phyloP scores from a whole-genome alignment of 2,888 invertebrate genomes.

The Acronicta aceris region DNA sequence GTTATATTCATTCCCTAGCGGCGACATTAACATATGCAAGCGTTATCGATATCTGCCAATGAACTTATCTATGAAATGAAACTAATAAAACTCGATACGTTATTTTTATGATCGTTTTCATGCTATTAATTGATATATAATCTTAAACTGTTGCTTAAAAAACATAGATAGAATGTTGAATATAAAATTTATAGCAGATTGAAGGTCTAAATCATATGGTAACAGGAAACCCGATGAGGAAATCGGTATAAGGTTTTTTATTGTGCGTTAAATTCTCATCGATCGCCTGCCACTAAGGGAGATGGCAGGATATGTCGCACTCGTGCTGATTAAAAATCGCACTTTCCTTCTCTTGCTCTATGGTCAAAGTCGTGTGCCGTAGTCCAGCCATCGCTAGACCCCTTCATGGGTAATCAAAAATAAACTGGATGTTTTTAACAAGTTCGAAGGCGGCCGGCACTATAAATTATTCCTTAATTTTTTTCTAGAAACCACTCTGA shows the following conservation, averaged over 20 bases:
- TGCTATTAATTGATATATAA: slow-evolving; percentile 44
- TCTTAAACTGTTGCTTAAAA: slow-evolving; percentile 37
- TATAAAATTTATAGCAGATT: slow-evolving; percentile 22
- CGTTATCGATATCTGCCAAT: slow-evolving; percentile 47
- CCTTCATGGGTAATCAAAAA: too few relatives aligned
- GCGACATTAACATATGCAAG: slow-evolving; percentile 41
- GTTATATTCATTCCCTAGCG: slow-evolving; percentile 27
- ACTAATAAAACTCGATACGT: slow-evolving; percentile 40
- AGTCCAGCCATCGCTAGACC: too few relatives aligned
- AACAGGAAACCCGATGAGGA: not conserved
- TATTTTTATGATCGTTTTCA: slow-evolving; percentile 40
- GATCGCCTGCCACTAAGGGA: too few relatives aligned
- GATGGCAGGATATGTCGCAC: too few relatives aligned
- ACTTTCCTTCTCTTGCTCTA: too few relatives aligned
- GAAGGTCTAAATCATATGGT: slow-evolving; percentile 17
- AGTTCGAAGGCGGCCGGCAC: too few relatives aligned
- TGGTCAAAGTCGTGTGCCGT: too few relatives aligned
- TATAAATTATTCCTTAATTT: too few relatives aligned
- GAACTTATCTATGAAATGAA: slow-evolving; percentile 39
- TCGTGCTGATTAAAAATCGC: too few relatives aligned
- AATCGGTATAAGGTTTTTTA: not conserved
- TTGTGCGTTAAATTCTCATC: too few relatives aligned
- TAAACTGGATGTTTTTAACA: too few relatives aligned
- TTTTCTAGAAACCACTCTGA: too few relatives aligned
- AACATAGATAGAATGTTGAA: slow-evolving; percentile 5